Percentiles rank a stretch among this genome's conserved stretches.
Evolutionary conservation across 2,797 vertebrate species (phyloP).

Genomic region (Smutsia gigantea): DNA sequence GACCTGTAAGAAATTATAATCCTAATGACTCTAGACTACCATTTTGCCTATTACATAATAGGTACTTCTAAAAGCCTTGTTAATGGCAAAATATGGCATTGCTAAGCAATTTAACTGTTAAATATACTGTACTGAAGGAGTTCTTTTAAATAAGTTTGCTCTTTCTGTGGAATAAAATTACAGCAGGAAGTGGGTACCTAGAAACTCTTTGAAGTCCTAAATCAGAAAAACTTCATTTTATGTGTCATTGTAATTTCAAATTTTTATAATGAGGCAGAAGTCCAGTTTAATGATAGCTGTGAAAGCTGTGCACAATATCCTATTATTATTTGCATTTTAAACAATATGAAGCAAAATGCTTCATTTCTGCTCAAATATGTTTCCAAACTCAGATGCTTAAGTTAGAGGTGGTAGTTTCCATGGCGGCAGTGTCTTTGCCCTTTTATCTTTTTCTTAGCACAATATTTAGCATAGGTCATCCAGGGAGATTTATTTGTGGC

Average conservation of each 20-base stretch:
- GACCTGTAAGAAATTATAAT: neutral
- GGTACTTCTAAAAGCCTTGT: conserved; percentile 18
- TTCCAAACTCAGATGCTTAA: conserved; percentile 38
- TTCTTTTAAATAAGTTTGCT: conserved; percentile 14
- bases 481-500: neutral
- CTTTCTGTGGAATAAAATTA: neutral
- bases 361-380: conserved; percentile 46
- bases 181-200: neutral
- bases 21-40: neutral
- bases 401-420: conserved; percentile 57
- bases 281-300: conserved; percentile 30
- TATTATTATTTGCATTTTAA: conserved; percentile 35
- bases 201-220: neutral
- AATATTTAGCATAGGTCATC: conserved; percentile 56
- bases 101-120: neutral
- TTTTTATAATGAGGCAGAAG: conserved; percentile 25
- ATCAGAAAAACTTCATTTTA: neutral
- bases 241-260: conserved; percentile 20
- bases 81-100: neutral
- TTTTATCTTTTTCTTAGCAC: conserved; percentile 46
- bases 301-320: neutral
- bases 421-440: conserved; percentile 38
- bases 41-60: neutral
- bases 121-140: neutral
- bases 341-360: neutral